A percentile compares a stretch with the other conserved stretches of the same genome.
These are phyloP conservation scores for Pelecanoides urinatrix DNA, from an alignment of 2,113 vertebrate genomes.

Conservation along the genomic window DNA sequence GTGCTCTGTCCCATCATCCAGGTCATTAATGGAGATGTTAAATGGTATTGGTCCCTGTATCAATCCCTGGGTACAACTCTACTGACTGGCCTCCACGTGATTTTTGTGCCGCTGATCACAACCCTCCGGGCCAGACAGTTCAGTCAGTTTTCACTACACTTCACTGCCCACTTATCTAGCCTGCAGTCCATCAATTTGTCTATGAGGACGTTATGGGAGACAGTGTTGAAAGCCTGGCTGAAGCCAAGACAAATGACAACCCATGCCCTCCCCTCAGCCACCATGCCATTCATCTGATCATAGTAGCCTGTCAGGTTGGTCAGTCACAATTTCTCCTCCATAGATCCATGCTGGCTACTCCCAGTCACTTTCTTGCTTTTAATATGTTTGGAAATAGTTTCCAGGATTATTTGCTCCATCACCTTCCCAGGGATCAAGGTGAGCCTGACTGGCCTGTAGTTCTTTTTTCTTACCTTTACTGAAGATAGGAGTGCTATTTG, in stretches of 20 bases:
- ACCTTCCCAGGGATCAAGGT: background rate
- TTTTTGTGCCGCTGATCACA: background rate
- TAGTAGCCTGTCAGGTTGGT: background rate
- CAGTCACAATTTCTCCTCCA: background rate
- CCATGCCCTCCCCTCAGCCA: background rate
- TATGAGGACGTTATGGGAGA: background rate
- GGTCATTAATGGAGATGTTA: background rate
- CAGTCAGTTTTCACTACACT: background rate
- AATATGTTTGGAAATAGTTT: background rate
- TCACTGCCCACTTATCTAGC: background rate
- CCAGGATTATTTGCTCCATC: background rate
- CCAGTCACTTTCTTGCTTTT: background rate
- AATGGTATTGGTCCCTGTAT: background rate
- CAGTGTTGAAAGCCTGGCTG: background rate
- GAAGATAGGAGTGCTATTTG: background rate
- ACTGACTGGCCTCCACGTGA: background rate
- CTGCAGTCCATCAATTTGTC: background rate
- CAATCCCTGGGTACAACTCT: background rate
- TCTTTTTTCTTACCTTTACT: background rate
- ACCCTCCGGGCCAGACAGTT: background rate
- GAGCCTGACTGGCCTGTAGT: background rate
- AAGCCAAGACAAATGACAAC: background rate
- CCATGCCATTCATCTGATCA: background rate
- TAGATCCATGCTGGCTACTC: background rate
- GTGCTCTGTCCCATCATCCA: fast-evolving